Evolutionary conservation across 35 echinoderm and acorn worm genomes (phyloP).

Genomic region (Lytechinus pictus): DNA sequence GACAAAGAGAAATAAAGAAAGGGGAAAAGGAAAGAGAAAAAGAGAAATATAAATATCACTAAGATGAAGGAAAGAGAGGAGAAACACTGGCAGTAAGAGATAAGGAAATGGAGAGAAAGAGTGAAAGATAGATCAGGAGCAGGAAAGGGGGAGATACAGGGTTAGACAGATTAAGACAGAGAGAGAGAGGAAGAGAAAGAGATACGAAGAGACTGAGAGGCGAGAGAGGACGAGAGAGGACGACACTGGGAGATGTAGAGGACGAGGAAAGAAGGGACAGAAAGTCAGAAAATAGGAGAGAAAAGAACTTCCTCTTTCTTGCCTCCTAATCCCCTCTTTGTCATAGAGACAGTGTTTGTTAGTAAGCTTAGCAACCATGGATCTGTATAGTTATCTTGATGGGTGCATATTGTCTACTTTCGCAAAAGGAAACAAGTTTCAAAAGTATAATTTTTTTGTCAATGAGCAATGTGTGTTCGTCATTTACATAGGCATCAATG

Average conservation of each 20-base stretch:
- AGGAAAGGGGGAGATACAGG: neutral
- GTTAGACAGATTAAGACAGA: neutral
- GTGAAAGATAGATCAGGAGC: neutral
- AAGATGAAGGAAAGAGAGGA: neutral
- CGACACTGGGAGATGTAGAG: neutral
- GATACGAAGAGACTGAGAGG: neutral
- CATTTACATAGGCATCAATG: no score
- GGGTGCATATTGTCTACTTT: neutral
- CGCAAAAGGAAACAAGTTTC: no score
- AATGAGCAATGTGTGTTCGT: no score
- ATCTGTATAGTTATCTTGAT: slow-evolving; percentile 4
- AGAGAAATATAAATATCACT: neutral
- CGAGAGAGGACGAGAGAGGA: no score
- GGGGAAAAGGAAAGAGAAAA: neutral
- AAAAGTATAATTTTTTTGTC: no score
- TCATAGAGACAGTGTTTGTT: neutral
- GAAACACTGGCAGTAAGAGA: neutral
- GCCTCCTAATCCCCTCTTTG: neutral
- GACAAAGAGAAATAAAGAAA: no score
- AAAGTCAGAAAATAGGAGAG: neutral
- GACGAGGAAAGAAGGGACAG: neutral
- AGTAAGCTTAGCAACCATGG: slow-evolving; percentile 1
- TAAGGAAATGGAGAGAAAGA: neutral
- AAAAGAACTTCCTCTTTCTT: neutral
- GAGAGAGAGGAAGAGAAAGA: neutral